These are phyloP conservation scores for Agonopterix alstromeriana DNA, from an alignment of 2,888 invertebrate genomes.

Conservation along the genomic window DNA sequence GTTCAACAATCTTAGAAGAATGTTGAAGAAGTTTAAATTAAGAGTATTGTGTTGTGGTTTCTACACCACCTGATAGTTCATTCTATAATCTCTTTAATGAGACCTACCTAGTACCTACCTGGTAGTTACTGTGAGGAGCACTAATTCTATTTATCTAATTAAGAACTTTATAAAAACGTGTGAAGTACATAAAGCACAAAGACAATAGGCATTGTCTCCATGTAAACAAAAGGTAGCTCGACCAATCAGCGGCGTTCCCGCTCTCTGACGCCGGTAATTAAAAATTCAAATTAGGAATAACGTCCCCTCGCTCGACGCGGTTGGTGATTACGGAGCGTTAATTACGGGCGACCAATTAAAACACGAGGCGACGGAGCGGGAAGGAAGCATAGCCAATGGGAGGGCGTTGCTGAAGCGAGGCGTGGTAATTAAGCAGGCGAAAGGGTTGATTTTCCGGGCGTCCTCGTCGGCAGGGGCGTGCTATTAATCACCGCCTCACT, in stretches of 20 bases:
- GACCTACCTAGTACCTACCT: too few species aligned
- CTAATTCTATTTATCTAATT: neutral
- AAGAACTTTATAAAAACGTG: constrained; percentile 5
- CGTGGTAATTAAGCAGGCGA: constrained; percentile 70
- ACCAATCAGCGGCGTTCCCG: constrained; percentile 50
- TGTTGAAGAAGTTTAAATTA: too few species aligned
- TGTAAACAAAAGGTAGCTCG: constrained; percentile 37
- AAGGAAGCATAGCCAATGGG: constrained; percentile 49
- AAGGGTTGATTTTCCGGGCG: constrained; percentile 75
- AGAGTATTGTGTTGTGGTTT: too few species aligned
- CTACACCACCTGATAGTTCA: too few species aligned
- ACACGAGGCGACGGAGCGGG: constrained; percentile 50
- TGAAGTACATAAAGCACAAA: constrained; percentile 19
- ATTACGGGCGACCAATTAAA: constrained; percentile 73
- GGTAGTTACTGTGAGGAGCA: too few species aligned
- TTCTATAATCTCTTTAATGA: too few species aligned
- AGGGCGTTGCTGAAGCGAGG: constrained; percentile 58
- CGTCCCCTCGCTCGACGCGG: constrained; percentile 58
- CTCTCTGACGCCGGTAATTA: constrained; percentile 49
- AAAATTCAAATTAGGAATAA: constrained; percentile 70
- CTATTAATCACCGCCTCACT: constrained; percentile 53
- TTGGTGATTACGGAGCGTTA: constrained; percentile 69
- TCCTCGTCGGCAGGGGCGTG: constrained; percentile 43
- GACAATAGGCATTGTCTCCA: constrained; percentile 57
- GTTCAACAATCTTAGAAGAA: too few species aligned